Evolutionary conservation across 2,797 vertebrate genomes (phyloP), one percentile per base, ranked within the genome.

Genomic region (Eulemur albifrons): DNA sequence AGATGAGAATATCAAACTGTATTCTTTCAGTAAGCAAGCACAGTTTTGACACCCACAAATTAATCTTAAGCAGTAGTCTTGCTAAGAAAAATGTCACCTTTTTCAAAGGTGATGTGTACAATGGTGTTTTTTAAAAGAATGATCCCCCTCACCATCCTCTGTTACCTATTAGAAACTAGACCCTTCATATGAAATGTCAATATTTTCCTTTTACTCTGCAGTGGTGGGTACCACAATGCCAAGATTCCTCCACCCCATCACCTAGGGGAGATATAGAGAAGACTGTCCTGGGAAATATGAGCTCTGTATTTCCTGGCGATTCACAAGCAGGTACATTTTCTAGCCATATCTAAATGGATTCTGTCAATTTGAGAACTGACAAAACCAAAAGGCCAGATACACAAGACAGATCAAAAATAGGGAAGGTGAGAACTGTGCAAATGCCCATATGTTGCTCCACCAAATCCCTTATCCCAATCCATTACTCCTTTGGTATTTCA

Each of bases 1-100:
- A 54, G 21, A 70, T 75, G 52, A 96, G 30, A 95, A 43, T 48
- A 95, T 45, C 35, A 85, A 81, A 82, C 61, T 30, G 67, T 54
- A 93, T 63, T 94, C 83, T 88, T 94, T 94, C 61, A 94, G 21
- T 43, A 92, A 96, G 57, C 11, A 90, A 95, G 69, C n/a, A 90
- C n/a, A 57, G 10, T 84, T 81, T 52, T 81, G 82, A 59, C 27
- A 90, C 25, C 38, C 45, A 82, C 63, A 91, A 93, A 80, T 93
- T 88, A 95, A 93, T 70, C 63, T 80, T 87, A 86, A 54, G 7
- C 70, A 54, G 23, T 61, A 57, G 23, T 52, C 86, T n/a, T 86
- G 38, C 65, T 59, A 90, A 52, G 30, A 87, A 88, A 79, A 83
- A 84, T 17, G 13, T 50, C n/a, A 32, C 38, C 27, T 23, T 76